phyloP scores from a whole-genome alignment of 2,113 vertebrate species.

The Cephalopholis sonnerati region DNA sequence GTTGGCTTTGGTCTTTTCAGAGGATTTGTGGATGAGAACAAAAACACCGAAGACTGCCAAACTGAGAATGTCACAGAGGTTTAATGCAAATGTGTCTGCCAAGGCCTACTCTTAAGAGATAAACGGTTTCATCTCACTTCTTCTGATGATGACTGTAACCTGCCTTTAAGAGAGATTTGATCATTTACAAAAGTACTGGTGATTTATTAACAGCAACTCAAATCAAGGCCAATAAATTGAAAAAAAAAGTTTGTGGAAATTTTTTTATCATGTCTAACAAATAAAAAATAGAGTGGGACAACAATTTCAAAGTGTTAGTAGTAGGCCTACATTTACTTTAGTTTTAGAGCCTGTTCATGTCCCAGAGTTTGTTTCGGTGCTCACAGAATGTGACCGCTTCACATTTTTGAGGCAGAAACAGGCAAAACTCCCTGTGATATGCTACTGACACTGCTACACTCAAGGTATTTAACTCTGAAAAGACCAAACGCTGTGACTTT shows the following conservation, averaged over 20 bases:
- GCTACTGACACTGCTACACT: neutral
- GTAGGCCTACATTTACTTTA: neutral
- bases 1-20: neutral
- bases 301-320: neutral
- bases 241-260: neutral
- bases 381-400: neutral
- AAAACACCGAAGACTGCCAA: neutral
- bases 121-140: slow-evolving; percentile 2
- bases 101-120: neutral
- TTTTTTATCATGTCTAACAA: too few species aligned
- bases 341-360: neutral
- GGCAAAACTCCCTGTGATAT: neutral
- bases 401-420: neutral
- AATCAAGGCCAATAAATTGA: slow-evolving; percentile 10
- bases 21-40: neutral
- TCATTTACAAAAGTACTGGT: neutral
- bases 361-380: neutral
- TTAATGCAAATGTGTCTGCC: slow-evolving; percentile 5
- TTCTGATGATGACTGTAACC: neutral
- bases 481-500: slow-evolving; percentile 1
- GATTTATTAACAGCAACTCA: slow-evolving; percentile 1
- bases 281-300: neutral
- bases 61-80: slow-evolving; percentile 8
- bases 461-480: slow-evolving; percentile 15
- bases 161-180: slow-evolving; percentile 13